Base-by-base conservation (phyloP, 2,888 invertebrate species). In the Drosophila lutescens region DNA sequence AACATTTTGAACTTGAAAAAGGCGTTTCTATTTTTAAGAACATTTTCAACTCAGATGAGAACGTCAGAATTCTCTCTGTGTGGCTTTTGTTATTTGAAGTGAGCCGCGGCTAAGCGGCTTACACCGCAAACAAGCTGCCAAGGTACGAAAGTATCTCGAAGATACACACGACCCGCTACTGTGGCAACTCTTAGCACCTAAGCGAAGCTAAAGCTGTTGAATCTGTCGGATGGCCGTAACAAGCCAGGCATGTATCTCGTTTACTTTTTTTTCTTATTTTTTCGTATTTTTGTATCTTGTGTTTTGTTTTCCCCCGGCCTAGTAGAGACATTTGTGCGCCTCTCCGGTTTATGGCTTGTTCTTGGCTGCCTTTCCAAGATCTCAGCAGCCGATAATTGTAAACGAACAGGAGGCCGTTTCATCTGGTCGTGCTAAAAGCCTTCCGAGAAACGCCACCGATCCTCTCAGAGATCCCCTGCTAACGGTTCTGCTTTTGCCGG, bases 321-420 rank as follows among this genome's bases (percentile, higher is more conserved):
- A 47, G 68, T 59, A 62, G 72, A 72, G 73, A 73, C 71, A 66
- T 71, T 66, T 71, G 71, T 41, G 54, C 47, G 57, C 67, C 68
- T 68, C 63, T 73, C 69, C 74, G 58, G 67, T 78, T 79, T 80
- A 82, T 82, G 78, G 80, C 83, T 79, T 85, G 83, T 84, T 83
- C 62, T 84, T 73, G 53, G 74, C 53, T 74, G 44, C 73, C 59
- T 58, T 40, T 54, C 32, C 60, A 55, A 71, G 75, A 75, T 75
- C 75, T 50, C 41, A 41, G 47, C 46, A 30, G 23, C 54, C 47
- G 74, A 74, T 69, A 74, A 62, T 69, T 68, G 68, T 49, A 44
- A 68, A 55, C 59, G 54, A 49, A 20, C 60, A 51, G 49, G 62
- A 51, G 49, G 62, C 65, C 23, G 50, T 40, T 43, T 36, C 63